Conservation (phyloP, 1,140 invertebrate species). For the Temnothorax longispinosus region DNA sequence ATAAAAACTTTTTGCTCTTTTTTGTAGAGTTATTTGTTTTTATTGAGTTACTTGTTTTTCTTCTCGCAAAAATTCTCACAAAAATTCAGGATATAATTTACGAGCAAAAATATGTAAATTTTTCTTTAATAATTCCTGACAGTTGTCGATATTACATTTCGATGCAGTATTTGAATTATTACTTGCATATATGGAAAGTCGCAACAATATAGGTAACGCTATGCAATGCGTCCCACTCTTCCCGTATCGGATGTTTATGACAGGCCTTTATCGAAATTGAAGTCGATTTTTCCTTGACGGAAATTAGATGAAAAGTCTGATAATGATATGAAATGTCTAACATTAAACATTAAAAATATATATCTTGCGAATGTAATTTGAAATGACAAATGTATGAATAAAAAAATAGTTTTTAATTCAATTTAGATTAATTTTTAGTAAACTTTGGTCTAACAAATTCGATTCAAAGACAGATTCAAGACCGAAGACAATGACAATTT, state of each 20-base stretch:
- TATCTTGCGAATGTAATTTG: background rate
- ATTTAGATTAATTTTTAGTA: background rate
- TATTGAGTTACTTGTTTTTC: background rate
- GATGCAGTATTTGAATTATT: background rate
- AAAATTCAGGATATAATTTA: slow-evolving; percentile 23
- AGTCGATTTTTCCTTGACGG: background rate
- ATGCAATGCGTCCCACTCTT: background rate
- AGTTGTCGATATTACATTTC: background rate
- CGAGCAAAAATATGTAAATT: background rate
- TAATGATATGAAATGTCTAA: slow-evolving; percentile 9
- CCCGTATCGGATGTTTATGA: slow-evolving; percentile 13
- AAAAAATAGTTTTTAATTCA: background rate
- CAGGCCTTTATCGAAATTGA: background rate
- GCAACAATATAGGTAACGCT: background rate
- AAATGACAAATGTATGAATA: background rate
- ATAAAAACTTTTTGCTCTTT: background rate
- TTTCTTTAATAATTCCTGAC: slow-evolving; percentile 10
- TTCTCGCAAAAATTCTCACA: background rate
- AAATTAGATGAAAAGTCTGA: background rate
- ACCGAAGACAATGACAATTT: background rate
- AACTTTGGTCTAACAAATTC: background rate
- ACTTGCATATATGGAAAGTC: background rate
- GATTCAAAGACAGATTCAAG: background rate
- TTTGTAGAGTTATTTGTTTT: background rate
- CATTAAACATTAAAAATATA: background rate